Conservation (phyloP, 2,797 vertebrate genomes). For the Gymnodraco acuticeps region DNA sequence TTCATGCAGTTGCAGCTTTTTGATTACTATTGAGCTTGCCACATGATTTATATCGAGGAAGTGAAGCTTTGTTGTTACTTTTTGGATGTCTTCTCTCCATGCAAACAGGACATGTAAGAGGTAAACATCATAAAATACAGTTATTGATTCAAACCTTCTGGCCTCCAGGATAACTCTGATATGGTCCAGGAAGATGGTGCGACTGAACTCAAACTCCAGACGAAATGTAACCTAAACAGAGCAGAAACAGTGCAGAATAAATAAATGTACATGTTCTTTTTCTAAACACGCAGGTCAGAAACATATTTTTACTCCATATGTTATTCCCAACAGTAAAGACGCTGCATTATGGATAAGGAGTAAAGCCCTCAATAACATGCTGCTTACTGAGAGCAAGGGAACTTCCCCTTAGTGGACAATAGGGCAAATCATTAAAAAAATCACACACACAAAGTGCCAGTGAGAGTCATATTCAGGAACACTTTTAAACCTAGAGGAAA, state of each 20-base stretch:
- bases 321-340: slow-evolving; percentile 36
- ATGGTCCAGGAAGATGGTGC: slow-evolving; percentile 87
- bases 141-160: slow-evolving; percentile 83
- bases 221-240: slow-evolving; percentile 90
- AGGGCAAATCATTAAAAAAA: slow-evolving; percentile 24
- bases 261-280: background rate
- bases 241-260: background rate
- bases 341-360: slow-evolving; percentile 43
- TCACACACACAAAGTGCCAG: slow-evolving; percentile 2
- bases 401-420: slow-evolving; percentile 48
- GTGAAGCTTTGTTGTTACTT: background rate
- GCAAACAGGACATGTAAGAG: background rate
- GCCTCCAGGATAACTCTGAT: slow-evolving; percentile 87
- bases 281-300: slow-evolving; percentile 20
- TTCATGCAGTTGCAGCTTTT: slow-evolving; percentile 12
- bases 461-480: slow-evolving; percentile 7
- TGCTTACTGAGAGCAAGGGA: slow-evolving; percentile 46
- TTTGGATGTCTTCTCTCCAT: background rate
- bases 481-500: slow-evolving; percentile 31
- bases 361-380: slow-evolving; percentile 72
- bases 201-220: slow-evolving; percentile 96
- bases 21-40: background rate
- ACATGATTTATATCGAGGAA: background rate
- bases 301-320: slow-evolving; percentile 12
- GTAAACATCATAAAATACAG: background rate